These are phyloP conservation scores for Napeogenes inachia DNA, from an alignment of 2,888 invertebrate genomes.

Conservation along the genomic window DNA sequence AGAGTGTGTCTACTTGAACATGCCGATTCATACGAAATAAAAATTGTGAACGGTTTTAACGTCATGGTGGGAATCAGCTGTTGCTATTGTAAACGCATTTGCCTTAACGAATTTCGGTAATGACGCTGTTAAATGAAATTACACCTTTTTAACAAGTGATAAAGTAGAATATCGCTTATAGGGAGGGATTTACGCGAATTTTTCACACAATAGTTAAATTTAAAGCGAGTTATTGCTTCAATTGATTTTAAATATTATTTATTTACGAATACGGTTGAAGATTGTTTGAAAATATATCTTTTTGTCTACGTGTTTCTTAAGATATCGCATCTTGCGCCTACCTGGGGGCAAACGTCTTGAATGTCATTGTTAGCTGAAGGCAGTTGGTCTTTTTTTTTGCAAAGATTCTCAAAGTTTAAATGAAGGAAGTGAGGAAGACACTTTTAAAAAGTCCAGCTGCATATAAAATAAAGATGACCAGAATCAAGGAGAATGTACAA, in stretches of 20 bases:
- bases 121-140: slow-evolving; percentile 16
- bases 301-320: slow-evolving; percentile 57
- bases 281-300: slow-evolving; percentile 23
- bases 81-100: slow-evolving; percentile 49
- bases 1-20: slow-evolving; percentile 18
- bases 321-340: slow-evolving; percentile 69
- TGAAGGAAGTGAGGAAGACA: no score
- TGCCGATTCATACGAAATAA: slow-evolving; percentile 21
- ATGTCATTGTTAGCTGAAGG: slow-evolving; percentile 46
- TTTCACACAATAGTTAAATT: slow-evolving; percentile 26
- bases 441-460: no score
- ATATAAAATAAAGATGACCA: no score
- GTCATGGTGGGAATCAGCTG: slow-evolving; percentile 70
- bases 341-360: slow-evolving; percentile 51
- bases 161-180: slow-evolving; percentile 19
- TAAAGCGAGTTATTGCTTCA: slow-evolving; percentile 17
- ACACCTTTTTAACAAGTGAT: slow-evolving; percentile 15
- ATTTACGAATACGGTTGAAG: slow-evolving; percentile 24
- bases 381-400: slow-evolving; percentile 46
- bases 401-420: background rate
- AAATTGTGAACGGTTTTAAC: slow-evolving; percentile 36
- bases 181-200: slow-evolving; percentile 19
- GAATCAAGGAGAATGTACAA: no score
- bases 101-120: slow-evolving; percentile 47
- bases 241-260: slow-evolving; percentile 29